Evolutionary conservation across 2,113 vertebrate genomes (phyloP), one percentile per base, ranked within the genome.

Genomic region (Toxotes jaculatrix): DNA sequence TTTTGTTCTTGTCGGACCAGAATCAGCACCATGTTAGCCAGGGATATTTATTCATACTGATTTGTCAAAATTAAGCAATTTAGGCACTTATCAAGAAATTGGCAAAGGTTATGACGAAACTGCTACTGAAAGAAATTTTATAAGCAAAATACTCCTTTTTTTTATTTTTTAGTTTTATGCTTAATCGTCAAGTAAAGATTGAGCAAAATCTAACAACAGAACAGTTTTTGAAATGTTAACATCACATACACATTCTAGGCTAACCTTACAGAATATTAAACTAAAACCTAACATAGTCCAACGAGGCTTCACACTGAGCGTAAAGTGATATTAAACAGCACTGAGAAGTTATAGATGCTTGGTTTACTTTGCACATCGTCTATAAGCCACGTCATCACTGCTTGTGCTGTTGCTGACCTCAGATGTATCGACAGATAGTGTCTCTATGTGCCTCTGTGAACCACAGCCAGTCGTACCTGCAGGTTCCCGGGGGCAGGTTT

Each of bases 51-150:
- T 55, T 51, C 43, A 61, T 5, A 75, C 51, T 82, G 79, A 92
- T 90, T 87, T 87, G 91, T 92, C 87, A 88, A 87, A 87, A 87
- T 82, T 71, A 92, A 86, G 87, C 82, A 93, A 93, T 91, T 88
- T 91, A 93, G 93, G 93, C 92, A 93, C 93, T 94, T 94, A 84
- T 92, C 60, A 92, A 92, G 86, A 91, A 87, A 82, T 74, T 88
- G 87, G 82, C 74, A 83, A 86, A 83, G 74, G 74, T 80, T 75
- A 80, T 45, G 63, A 84, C 84, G 51, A 85, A 87, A 85, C 51
- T 45, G 83, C 81, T 79, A 61, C 76, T 63, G 65, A 84, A 84
- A 83, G 16, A 87, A 75, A 83, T 40, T 38, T 74, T 34, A 67
- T 40, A 64, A 78, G 77, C 43, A 80, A 86, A 89, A 84, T 78